phyloP scores from a whole-genome alignment of 2,888 invertebrate genomes.

The Ectropis crepuscularia region DNA sequence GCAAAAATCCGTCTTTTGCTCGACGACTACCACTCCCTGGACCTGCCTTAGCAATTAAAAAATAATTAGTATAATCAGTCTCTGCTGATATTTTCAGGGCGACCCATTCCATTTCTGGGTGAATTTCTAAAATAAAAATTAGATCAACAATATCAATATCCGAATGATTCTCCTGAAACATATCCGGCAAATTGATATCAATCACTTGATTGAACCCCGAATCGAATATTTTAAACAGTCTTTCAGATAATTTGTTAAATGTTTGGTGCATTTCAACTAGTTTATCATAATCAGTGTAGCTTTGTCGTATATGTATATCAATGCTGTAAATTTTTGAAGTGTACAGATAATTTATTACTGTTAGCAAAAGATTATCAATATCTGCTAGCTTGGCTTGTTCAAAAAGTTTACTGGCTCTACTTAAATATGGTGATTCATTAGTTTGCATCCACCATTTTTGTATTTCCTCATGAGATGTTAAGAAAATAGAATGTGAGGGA shows the following conservation, averaged over 20 bases:
- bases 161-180: no score
- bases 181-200: no score
- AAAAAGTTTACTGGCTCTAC: slow-evolving; percentile 46
- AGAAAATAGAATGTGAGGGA: no score
- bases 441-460: slow-evolving; percentile 4
- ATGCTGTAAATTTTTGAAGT: background rate
- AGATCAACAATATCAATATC: no score
- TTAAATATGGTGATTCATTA: slow-evolving; percentile 47
- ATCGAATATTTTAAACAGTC: no score
- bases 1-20: slow-evolving; percentile 5
- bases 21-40: background rate
- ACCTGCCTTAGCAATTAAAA: background rate
- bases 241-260: no score
- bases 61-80: background rate
- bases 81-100: no score
- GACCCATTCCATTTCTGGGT: no score
- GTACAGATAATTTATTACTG: slow-evolving; percentile 51
- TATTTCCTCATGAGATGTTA: slow-evolving; percentile 30
- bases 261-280: no score
- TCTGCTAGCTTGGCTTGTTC: slow-evolving; percentile 52
- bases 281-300: no score
- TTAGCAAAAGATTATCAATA: slow-evolving; percentile 51
- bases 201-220: no score
- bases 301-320: background rate
- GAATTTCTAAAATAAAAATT: no score